Percentiles rank a stretch among this genome's conserved stretches.
Evolutionary conservation across 2,888 invertebrate genomes (phyloP).

Genomic region (Cataglyphis albicans): DNA sequence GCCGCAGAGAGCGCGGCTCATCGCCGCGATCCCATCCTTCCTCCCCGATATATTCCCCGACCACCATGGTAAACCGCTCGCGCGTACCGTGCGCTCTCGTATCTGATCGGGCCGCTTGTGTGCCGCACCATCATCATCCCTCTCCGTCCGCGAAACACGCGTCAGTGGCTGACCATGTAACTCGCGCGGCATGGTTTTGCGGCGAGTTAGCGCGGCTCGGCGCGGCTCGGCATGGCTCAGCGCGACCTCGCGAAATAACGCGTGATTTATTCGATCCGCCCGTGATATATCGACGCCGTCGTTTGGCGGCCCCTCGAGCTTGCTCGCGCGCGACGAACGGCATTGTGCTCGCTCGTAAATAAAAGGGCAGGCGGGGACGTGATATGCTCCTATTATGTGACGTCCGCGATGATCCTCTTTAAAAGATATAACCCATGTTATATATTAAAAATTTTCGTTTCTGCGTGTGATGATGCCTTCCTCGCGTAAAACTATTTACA

Average conservation of each 20-base stretch:
- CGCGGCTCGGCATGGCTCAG: conserved; percentile 3
- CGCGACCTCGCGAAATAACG: conserved; percentile 73
- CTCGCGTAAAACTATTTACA: conserved; percentile 44
- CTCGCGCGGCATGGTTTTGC: conserved; percentile 69
- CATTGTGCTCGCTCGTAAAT: conserved; percentile 5
- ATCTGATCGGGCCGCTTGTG: conserved; percentile 68
- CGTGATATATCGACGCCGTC: conserved; percentile 71
- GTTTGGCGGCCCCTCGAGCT: conserved; percentile 38
- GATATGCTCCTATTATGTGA: not conserved
- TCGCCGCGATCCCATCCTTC: not conserved
- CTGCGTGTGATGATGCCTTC: not conserved
- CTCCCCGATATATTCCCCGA: conserved; percentile 9
- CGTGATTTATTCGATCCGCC: conserved; percentile 77
- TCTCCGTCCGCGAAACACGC: conserved; percentile 74
- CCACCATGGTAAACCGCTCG: conserved; percentile 72
- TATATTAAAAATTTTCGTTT: not conserved
- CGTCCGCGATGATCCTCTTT: not conserved
- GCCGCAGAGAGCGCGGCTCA: not conserved
- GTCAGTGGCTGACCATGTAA: conserved; percentile 76
- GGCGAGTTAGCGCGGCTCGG: conserved; percentile 72
- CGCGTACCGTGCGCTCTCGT: conserved; percentile 62
- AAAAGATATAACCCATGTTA: not conserved
- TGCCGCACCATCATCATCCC: conserved; percentile 67
- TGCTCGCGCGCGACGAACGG: conserved; percentile 20
- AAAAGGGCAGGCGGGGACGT: not conserved